Base-by-base conservation (phyloP, 2,888 invertebrate genomes). In the Deilephila porcellus region DNA sequence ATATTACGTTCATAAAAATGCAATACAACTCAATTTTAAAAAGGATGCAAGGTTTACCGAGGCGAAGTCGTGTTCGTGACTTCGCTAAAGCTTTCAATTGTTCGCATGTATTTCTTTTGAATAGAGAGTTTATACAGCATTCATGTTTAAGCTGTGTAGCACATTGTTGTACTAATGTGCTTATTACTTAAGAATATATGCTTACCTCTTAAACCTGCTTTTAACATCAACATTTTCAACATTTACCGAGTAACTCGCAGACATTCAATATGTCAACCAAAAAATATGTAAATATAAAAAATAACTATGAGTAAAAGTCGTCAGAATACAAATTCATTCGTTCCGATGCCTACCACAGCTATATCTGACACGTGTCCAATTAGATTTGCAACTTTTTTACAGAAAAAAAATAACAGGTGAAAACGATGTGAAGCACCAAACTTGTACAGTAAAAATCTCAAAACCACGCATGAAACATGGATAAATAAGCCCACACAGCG, bases 331-430 rank as follows among this genome's bases (percentile, higher is more conserved):
- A 75, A 77, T 79, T 79, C 80, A 78, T 78, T 81, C 78, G 75
- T 75, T 78, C 73, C 74, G 78, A 80, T 76, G 74, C 76, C 82
- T 80, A 82, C 76, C 74, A 78, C 75, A 78, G 77, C 80, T 81
- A 82, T 77, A 82, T 80, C 76, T 82, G 84, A 85, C 85, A 82
- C 79, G 76, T 78, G 84, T 86, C 85, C 85, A 86, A 86, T 86
- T 85, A 86, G 79, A 83, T 80, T 79, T 77, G 74, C 79, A 74
- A 80, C 80, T 78, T 80, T 81, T 83, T 82, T 77, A 79, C 73
- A 75, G 77, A 70, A 78, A 81, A n/a, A 34, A 62, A 63, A 83
- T 79, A 77, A 64, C 77, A 78, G 73, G 78, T 79, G 75, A 80
- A 82, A 84, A 79, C 75, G 52, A 76, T 75, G 67, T 76, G 71